Conservation (phyloP, 2,113 vertebrate species). For the Xiphophorus hellerii region DNA sequence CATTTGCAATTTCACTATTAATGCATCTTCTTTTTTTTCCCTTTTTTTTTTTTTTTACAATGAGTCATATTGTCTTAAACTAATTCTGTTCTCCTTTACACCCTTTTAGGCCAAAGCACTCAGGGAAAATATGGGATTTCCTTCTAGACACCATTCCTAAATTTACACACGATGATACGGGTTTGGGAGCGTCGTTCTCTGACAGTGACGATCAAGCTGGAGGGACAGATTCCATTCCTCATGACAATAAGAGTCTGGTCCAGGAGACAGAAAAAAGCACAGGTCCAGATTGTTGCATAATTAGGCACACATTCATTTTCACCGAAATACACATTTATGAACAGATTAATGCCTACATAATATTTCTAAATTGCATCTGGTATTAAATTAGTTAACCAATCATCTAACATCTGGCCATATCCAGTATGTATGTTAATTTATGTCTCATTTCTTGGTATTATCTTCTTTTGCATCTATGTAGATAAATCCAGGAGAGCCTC, state of each 20-base stretch:
- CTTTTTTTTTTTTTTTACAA: not conserved
- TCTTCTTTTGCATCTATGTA: conserved; percentile 5
- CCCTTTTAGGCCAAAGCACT: conserved; percentile 73
- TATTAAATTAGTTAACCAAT: conserved; percentile 46
- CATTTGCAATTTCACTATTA: not conserved
- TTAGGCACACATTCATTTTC: conserved; percentile 17
- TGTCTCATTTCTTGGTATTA: not conserved
- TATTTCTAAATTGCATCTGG: conserved; percentile 43
- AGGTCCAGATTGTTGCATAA: conserved; percentile 67
- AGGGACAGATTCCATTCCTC: conserved; percentile 50
- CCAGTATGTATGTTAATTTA: not conserved
- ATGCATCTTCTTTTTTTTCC: not conserved
- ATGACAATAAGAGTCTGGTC: conserved; percentile 56
- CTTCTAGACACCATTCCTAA: conserved; percentile 83
- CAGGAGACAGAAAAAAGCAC: conserved; percentile 65
- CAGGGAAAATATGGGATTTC: conserved; percentile 84
- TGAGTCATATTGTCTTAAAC: conserved; percentile 3
- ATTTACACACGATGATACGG: conserved; percentile 78
- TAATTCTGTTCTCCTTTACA: conserved; percentile 5
- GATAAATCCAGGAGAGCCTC: conserved; percentile 28
- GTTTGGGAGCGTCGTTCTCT: conserved; percentile 54
- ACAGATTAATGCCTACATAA: conserved; percentile 9
- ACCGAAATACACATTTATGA: conserved; percentile 8
- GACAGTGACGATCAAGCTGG: conserved; percentile 43
- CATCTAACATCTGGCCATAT: conserved; percentile 3